These are phyloP conservation scores for Ptycholaimellus sp. DNA, from an alignment of 2,888 invertebrate genomes.

Conservation along the genomic window DNA sequence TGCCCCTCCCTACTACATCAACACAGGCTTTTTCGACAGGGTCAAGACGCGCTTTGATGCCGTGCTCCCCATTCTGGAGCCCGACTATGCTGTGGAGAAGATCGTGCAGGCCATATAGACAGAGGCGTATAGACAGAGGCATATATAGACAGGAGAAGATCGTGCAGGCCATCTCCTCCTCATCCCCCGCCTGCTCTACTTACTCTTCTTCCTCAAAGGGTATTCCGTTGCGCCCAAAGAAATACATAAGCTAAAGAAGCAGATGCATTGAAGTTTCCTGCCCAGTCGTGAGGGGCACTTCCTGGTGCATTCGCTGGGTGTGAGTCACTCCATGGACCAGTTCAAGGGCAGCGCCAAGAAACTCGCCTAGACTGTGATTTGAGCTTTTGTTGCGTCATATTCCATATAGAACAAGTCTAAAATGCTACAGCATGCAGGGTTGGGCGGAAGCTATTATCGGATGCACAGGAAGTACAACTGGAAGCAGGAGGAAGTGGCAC, in stretches of 20 bases:
- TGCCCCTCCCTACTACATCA: constrained; percentile 89
- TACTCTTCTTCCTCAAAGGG: constrained; percentile 27
- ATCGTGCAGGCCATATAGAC: constrained; percentile 49
- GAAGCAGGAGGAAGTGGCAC: too few relatives aligned
- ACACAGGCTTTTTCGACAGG: constrained; percentile 88
- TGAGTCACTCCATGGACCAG: constrained; percentile 1
- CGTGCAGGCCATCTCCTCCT: constrained; percentile 47
- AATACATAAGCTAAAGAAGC: too few relatives aligned
- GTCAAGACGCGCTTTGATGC: constrained; percentile 46
- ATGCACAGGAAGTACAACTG: too few relatives aligned
- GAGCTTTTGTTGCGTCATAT: too few relatives aligned
- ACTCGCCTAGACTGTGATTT: too few relatives aligned
- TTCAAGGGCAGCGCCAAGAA: too few relatives aligned
- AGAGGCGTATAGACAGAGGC: too few relatives aligned
- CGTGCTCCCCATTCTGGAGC: constrained; percentile 35
- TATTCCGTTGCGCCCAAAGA: too few relatives aligned
- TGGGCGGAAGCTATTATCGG: too few relatives aligned
- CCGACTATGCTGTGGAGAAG: constrained; percentile 61
- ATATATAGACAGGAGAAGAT: too few relatives aligned
- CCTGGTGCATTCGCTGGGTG: background rate
- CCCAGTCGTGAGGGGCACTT: background rate
- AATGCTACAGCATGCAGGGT: too few relatives aligned
- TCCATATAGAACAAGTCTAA: too few relatives aligned
- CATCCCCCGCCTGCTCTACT: constrained; percentile 49
- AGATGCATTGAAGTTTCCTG: constrained; percentile 1